Evolutionary conservation across 2,113 vertebrate species (phyloP).

Genomic region (Tetrax tetrax): DNA sequence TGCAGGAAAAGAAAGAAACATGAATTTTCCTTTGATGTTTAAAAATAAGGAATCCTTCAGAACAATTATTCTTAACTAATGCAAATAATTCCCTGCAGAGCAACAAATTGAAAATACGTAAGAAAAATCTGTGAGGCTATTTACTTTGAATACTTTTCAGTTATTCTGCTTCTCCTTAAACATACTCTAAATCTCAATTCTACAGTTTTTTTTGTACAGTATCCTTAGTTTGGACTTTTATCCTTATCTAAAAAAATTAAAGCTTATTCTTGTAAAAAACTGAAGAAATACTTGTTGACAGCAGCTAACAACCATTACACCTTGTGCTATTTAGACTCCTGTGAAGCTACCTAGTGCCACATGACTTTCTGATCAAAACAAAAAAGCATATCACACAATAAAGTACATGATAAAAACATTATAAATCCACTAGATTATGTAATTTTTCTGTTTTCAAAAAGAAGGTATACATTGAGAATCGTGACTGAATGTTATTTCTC

Average conservation of each 20-base stretch:
- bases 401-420: neutral
- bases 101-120: neutral
- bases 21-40: neutral
- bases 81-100: neutral
- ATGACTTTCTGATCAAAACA: neutral
- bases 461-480: neutral
- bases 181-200: neutral
- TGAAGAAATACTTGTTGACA: neutral
- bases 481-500: neutral
- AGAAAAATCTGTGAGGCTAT: neutral
- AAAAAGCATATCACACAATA: neutral
- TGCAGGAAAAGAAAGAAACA: neutral
- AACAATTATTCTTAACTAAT: slow-evolving; percentile 3
- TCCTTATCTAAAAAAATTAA: neutral
- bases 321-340: neutral
- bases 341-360: neutral
- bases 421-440: neutral
- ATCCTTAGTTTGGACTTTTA: neutral
- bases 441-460: neutral
- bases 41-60: neutral
- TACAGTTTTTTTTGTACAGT: neutral
- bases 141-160: neutral
- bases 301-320: neutral
- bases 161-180: neutral
- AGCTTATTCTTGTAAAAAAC: neutral